phyloP scores from a whole-genome alignment of 2,113 vertebrate species.

The Sinocyclocheilus rhinocerous region DNA sequence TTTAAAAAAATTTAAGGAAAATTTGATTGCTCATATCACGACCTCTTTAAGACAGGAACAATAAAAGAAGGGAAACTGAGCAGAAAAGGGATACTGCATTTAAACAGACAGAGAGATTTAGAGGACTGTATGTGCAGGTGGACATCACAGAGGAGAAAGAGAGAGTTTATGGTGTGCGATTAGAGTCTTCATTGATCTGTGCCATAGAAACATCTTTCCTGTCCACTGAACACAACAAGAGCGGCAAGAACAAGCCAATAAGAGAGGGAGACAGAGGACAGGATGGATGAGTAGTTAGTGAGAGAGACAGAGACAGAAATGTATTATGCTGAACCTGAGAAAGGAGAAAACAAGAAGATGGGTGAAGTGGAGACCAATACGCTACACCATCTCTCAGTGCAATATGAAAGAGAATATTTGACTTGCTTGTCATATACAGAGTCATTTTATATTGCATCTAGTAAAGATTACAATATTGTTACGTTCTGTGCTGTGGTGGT shows the following conservation, averaged over 20 bases:
- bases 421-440: not conserved
- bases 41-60: not conserved
- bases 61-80: conserved; percentile 3
- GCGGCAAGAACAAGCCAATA: not conserved
- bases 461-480: not conserved
- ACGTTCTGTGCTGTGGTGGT: not conserved
- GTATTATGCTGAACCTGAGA: conserved; percentile 24
- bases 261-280: conserved; percentile 4
- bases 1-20: not conserved
- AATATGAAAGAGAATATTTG: not conserved
- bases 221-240: conserved; percentile 60
- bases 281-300: conserved; percentile 21
- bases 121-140: conserved; percentile 14
- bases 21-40: not conserved
- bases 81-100: not conserved
- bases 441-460: not conserved
- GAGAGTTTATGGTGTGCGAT: conserved; percentile 61
- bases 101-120: conserved; percentile 24
- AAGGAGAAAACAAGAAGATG: not conserved
- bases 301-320: conserved; percentile 42
- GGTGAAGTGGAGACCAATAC: not conserved
- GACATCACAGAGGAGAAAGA: conserved; percentile 22
- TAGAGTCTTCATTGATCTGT: conserved; percentile 72
- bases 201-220: conserved; percentile 70
- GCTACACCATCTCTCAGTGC: not conserved